Evolutionary conservation across 2,888 invertebrate genomes (phyloP).

Genomic region (Cataglyphis cursor): DNA sequence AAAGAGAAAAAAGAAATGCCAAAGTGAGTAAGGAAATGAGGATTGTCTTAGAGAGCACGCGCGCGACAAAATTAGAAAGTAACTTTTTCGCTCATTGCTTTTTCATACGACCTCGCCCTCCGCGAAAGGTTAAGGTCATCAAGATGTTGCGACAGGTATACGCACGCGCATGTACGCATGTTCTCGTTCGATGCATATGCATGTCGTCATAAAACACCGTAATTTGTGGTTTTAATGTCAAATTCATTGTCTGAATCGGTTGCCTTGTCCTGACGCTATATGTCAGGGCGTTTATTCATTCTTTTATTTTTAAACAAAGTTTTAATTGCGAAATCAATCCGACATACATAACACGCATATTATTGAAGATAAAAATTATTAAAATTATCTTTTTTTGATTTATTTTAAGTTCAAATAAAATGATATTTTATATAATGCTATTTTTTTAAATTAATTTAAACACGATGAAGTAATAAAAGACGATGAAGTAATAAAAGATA

Average conservation of each 20-base stretch:
- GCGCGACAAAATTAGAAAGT: constrained; percentile 71
- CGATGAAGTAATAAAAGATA: not conserved
- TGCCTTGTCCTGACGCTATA: not conserved
- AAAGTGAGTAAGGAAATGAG: constrained; percentile 1
- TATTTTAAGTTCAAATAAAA: not conserved
- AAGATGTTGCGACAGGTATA: constrained; percentile 60
- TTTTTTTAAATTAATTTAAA: constrained; percentile 9
- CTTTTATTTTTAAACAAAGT: not conserved
- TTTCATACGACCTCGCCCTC: constrained; percentile 58
- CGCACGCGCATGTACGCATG: constrained; percentile 33
- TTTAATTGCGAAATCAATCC: not conserved
- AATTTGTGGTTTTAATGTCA: constrained; percentile 7
- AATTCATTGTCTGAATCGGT: not conserved
- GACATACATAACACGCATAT: not conserved
- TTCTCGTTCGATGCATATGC: constrained; percentile 44
- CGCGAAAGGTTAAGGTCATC: constrained; percentile 78
- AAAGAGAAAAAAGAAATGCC: constrained; percentile 56
- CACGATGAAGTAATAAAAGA: not conserved
- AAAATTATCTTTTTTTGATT: not conserved
- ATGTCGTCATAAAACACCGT: constrained; percentile 44
- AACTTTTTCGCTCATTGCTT: constrained; percentile 50
- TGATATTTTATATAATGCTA: not conserved
- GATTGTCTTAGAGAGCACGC: constrained; percentile 10
- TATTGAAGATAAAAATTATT: not conserved
- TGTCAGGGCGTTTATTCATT: not conserved